Conservation (phyloP, 2,113 vertebrate genomes). For the Nyctereutes procyonoides region DNA sequence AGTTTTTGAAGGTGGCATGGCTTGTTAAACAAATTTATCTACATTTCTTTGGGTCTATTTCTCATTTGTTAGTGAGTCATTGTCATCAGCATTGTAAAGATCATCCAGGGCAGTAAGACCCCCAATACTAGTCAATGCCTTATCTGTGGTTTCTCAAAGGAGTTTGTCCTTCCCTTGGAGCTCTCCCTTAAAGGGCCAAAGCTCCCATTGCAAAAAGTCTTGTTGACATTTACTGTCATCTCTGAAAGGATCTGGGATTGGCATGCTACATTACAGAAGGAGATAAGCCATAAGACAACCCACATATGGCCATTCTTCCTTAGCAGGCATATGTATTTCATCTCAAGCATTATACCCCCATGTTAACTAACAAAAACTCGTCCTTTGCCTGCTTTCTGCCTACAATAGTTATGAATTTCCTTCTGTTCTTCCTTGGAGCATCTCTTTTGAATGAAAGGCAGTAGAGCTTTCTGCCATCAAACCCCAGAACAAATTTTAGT, state of each 20-base stretch:
- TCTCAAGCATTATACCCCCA: background rate
- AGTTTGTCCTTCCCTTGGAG: background rate
- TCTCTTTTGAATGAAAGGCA: background rate
- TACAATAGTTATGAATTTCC: background rate
- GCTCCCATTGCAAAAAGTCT: no score
- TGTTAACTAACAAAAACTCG: background rate
- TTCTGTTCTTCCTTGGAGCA: background rate
- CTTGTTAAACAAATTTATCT: background rate
- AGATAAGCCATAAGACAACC: background rate
- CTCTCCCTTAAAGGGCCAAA: background rate
- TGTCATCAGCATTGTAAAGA: background rate
- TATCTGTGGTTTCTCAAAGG: background rate
- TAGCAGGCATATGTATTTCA: background rate
- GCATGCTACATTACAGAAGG: background rate
- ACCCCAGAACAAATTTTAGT: background rate
- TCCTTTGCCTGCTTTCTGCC: background rate
- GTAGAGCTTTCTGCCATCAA: background rate
- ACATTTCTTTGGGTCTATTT: background rate
- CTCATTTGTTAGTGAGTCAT: background rate
- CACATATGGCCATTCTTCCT: background rate
- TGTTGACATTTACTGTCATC: background rate
- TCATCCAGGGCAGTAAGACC: background rate
- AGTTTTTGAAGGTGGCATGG: background rate
- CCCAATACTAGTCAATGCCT: background rate
- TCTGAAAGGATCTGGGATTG: background rate